A percentile compares a stretch with the other conserved stretches of the same genome.
Evolutionary conservation across 2,888 invertebrate species (phyloP).

Genomic region (Stegana nigrithorax): DNA sequence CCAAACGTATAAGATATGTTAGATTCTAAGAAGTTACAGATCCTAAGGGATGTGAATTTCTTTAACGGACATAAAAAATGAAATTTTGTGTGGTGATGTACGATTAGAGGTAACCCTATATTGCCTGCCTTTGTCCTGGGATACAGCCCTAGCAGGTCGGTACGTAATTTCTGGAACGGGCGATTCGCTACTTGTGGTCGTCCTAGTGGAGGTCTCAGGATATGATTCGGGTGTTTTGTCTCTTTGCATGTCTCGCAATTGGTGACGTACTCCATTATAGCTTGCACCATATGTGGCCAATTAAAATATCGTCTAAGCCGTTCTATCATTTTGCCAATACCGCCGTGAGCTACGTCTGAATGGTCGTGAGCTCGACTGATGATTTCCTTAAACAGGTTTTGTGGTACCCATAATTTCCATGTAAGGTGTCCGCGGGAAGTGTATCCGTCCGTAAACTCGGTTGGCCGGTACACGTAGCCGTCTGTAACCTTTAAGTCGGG

Average conservation of each 20-base stretch:
- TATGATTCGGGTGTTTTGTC: slow-evolving; percentile 9
- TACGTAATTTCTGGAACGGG: neutral
- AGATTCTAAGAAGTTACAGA: slow-evolving; percentile 19
- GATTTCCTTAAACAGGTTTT: neutral
- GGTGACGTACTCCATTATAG: slow-evolving; percentile 14
- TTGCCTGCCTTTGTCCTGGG: neutral
- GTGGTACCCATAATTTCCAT: neutral
- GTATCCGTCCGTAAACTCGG: neutral
- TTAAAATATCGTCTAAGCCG: neutral
- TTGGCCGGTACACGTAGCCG: neutral
- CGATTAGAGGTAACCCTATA: neutral
- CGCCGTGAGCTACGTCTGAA: neutral
- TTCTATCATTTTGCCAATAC: neutral
- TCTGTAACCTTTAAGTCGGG: neutral
- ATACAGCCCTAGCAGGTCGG: neutral
- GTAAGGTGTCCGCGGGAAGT: neutral
- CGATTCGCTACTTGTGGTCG: neutral
- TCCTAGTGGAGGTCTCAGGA: neutral
- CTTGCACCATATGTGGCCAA: neutral
- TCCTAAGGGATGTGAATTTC: slow-evolving; percentile 11
- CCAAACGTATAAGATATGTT: slow-evolving; percentile 22
- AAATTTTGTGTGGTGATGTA: slow-evolving; percentile 7
- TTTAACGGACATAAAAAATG: slow-evolving; percentile 24
- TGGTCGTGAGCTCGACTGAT: neutral
- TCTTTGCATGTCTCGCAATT: slow-evolving; percentile 5